Percentiles rank a stretch among this genome's conserved stretches.
Conservation (phyloP, 1,140 invertebrate species). For the Papilio dardanus region DNA sequence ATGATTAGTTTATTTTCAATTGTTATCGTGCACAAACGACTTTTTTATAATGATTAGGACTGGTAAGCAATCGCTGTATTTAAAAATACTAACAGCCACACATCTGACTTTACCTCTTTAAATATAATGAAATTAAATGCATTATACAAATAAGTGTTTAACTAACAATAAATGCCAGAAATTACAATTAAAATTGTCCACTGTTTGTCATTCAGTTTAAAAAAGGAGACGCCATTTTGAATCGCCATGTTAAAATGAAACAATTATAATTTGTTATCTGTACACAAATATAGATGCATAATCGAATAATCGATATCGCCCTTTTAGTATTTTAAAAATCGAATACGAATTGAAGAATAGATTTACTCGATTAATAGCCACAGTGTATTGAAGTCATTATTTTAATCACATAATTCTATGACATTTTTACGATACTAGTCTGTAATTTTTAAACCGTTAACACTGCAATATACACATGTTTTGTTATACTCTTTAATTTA, state of each 20-base stretch:
- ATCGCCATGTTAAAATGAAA: neutral
- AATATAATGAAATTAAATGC: no score
- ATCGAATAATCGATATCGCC: neutral
- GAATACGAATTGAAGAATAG: neutral
- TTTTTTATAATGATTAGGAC: no score
- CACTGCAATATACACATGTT: conserved; percentile 9
- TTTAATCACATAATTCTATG: conserved; percentile 38
- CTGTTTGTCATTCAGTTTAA: neutral
- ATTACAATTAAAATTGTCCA: neutral
- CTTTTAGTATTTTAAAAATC: conserved; percentile 13
- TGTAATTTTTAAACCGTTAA: conserved; percentile 16
- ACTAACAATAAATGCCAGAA: no score
- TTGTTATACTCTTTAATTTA: conserved; percentile 17
- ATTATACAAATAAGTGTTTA: no score
- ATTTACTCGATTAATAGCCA: neutral
- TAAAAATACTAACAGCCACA: no score
- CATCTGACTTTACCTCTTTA: no score
- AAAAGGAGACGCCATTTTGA: neutral
- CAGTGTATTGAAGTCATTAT: conserved; percentile 26
- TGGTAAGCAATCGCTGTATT: no score
- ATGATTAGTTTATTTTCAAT: neutral
- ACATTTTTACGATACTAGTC: neutral
- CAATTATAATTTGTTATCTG: neutral
- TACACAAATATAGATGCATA: neutral
- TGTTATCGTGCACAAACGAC: no score